Base-by-base conservation (phyloP, 2,797 vertebrate genomes). In the Bucorvus abyssinicus region DNA sequence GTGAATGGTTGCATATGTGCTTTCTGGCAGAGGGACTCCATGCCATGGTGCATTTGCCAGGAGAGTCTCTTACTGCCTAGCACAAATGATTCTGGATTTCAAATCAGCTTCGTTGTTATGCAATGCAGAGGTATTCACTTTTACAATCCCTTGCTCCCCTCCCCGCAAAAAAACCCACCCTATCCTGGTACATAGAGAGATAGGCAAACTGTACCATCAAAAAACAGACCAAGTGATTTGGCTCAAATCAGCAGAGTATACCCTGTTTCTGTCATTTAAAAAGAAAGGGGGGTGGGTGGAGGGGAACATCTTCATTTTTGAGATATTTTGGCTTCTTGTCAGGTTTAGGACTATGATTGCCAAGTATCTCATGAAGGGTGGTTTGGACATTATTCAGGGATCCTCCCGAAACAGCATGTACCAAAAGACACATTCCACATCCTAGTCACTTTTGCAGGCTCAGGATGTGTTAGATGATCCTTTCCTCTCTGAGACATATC, bases 291-390 rank as follows among this genome's bases (percentile, higher is more conserved):
- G 0, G 5, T 40, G 38, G 38, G 38, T 40, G 38, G 38, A 40
- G 3, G 2, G 23, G 55, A 38, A 38, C 18, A 7, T 15, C 36
- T 53, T 79, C 1, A 44, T 73, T 70, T 84, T 47, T 61, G 57
- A 83, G 14, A 30, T 24, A 60, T 85, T 96, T 38, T 93, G 85
- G 57, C 77, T 84, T 87, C 44, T 47, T 70, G 34, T 83, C 89
- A 94, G n/a, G 32, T 47, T 88, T 91, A 77, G 40, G 77, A 36
- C 17, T 15, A 26, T 12, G 44, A 45, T 50, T 89, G 87, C 61
- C 89, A 96, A 93, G 82, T 87, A 57, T 68, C 44, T 91, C 21
- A 70, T 78, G 94, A 95, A 84, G 59, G 87, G 86, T 36, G n/a
- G 18, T 81, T 89, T 84, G 42, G 84, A 81, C 38, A 65, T 80